Conservation (phyloP, 2,113 vertebrate species). For the Bambusicola thoracicus region DNA sequence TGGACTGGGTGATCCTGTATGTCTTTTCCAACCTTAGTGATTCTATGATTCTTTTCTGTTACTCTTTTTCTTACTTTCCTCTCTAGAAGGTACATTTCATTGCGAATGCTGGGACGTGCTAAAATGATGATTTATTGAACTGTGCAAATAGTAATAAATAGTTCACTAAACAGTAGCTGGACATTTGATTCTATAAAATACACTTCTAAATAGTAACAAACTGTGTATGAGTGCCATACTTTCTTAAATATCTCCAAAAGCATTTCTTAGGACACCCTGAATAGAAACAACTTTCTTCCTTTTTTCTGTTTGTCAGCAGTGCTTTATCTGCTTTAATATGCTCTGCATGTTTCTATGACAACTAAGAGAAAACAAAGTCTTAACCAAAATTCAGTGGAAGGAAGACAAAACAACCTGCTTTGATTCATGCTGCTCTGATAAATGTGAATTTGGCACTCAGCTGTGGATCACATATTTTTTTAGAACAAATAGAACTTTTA, state of each 20-base stretch:
- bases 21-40: too few relatives aligned
- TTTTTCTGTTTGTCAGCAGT: conserved; percentile 2
- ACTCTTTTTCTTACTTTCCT: neutral
- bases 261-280: conserved; percentile 22
- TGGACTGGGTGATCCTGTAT: too few relatives aligned
- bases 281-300: neutral
- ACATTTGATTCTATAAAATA: neutral
- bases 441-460: conserved; percentile 19
- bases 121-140: neutral
- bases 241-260: neutral
- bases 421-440: conserved; percentile 22
- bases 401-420: conserved; percentile 41
- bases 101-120: neutral
- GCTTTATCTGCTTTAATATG: conserved; percentile 40
- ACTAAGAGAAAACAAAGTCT: conserved; percentile 40
- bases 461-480: neutral
- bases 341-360: conserved; percentile 50
- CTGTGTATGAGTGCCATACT: neutral
- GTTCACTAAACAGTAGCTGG: neutral
- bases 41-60: neutral
- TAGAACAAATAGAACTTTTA: neutral
- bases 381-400: conserved; percentile 20
- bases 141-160: neutral
- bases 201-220: neutral
- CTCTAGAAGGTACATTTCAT: neutral